phyloP scores from a whole-genome alignment of 2,113 vertebrate genomes.

The Alexandromys fortis region DNA sequence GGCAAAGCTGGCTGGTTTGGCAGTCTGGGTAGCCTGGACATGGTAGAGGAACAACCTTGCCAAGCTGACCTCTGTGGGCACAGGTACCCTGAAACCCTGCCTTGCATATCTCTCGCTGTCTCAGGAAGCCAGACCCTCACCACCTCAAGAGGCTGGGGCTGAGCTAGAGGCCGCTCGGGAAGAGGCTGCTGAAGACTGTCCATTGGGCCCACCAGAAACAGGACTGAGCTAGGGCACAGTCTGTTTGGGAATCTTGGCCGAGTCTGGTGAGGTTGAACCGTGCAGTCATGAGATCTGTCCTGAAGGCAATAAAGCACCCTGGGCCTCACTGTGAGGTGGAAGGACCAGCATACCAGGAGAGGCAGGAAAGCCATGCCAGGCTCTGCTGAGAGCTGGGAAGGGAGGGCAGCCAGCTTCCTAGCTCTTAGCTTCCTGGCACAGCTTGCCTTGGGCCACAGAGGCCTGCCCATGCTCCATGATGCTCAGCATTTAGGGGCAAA shows the following conservation, averaged over 20 bases:
- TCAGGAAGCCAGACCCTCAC: neutral
- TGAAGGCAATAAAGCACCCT: too few species aligned
- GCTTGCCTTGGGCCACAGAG: neutral
- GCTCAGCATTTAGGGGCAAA: neutral
- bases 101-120: neutral
- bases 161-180: neutral
- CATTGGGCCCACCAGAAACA: rapidly evolving
- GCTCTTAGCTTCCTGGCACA: neutral
- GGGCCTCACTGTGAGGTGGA: neutral
- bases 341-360: neutral
- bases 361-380: neutral
- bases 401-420: neutral
- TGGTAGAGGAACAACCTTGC: rapidly evolving
- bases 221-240: neutral
- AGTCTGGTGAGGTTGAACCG: neutral
- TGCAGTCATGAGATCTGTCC: neutral
- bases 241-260: neutral
- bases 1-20: neutral
- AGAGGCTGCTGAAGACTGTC: rapidly evolving
- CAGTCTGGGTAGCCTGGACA: neutral
- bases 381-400: neutral
- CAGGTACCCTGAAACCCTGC: neutral
- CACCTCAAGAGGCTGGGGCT: neutral
- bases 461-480: neutral
- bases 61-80: too few species aligned